Conservation (phyloP, 2,797 vertebrate genomes). For the Lagodon rhomboides region DNA sequence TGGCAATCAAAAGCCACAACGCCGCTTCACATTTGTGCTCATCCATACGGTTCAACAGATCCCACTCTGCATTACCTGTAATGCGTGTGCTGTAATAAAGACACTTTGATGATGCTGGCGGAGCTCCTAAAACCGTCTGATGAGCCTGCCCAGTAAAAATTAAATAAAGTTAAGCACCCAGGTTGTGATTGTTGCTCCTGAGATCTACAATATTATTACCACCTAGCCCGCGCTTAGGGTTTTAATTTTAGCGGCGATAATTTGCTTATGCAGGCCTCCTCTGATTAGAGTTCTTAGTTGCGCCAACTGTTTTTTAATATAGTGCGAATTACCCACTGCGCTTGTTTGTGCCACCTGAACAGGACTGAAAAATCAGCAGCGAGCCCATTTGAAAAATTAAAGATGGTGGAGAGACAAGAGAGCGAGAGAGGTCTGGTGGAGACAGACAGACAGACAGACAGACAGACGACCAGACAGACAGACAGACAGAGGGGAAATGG, state of each 20-base stretch:
- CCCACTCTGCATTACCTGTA: slow-evolving; percentile 61
- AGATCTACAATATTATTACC: slow-evolving; percentile 82
- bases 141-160: slow-evolving; percentile 62
- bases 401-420: slow-evolving; percentile 78
- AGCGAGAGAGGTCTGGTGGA: slow-evolving; percentile 61
- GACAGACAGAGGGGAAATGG: slow-evolving; percentile 30
- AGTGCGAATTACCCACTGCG: slow-evolving; percentile 97
- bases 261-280: slow-evolving; percentile 93
- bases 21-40: slow-evolving; percentile 37
- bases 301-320: slow-evolving; percentile 97
- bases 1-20: slow-evolving; percentile 49
- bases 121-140: slow-evolving; percentile 69
- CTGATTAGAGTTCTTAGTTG: slow-evolving; percentile 95
- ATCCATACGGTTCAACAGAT: slow-evolving; percentile 50
- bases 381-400: slow-evolving; percentile 89
- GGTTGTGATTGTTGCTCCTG: slow-evolving; percentile 80
- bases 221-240: slow-evolving; percentile 82
- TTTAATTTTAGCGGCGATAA: slow-evolving; percentile 98
- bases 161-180: slow-evolving; percentile 78
- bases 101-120: slow-evolving; percentile 67
- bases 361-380: slow-evolving; percentile 92
- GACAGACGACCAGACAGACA: too few species aligned
- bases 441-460: slow-evolving; percentile 21
- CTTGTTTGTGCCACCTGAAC: slow-evolving; percentile 94
- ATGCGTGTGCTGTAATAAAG: slow-evolving; percentile 62